Percentiles rank a stretch among this genome's conserved stretches.
phyloP scores from a whole-genome alignment of 2,113 vertebrate genomes.

The Capreolus pygargus region DNA sequence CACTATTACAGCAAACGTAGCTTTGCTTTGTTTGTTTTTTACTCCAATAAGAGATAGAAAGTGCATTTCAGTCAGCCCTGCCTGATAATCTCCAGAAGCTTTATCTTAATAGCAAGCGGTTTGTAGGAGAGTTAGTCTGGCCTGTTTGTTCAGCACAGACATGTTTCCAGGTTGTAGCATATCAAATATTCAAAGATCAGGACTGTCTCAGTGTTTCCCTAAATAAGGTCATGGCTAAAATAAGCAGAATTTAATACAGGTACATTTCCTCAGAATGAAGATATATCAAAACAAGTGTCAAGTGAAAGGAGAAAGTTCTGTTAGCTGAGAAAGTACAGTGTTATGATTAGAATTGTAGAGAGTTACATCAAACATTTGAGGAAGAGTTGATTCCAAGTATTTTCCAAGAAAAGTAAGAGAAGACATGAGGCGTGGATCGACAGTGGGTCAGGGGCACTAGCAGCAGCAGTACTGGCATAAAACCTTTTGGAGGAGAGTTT shows the following conservation, averaged over 20 bases:
- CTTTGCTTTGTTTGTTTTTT: conserved; percentile 8
- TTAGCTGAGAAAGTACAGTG: background rate
- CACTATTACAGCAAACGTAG: background rate
- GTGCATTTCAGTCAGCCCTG: background rate
- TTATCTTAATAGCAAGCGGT: background rate
- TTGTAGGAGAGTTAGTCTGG: background rate
- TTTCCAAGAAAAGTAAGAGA: background rate
- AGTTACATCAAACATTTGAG: background rate
- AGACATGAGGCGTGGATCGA: background rate
- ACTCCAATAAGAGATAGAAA: background rate
- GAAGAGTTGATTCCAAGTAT: background rate
- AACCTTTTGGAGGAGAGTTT: background rate
- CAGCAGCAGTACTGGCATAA: background rate
- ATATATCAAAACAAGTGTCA: background rate
- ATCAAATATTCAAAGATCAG: background rate
- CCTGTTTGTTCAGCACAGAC: background rate
- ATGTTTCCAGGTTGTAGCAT: background rate
- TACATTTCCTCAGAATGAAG: background rate
- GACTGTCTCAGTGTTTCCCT: background rate
- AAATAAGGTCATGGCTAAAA: background rate
- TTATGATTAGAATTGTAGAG: background rate
- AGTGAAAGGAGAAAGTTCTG: background rate
- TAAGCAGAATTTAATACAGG: background rate
- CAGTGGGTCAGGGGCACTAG: background rate
- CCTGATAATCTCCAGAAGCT: background rate